A percentile compares a stretch with the other conserved stretches of the same genome.
phyloP scores from a whole-genome alignment of 2,797 vertebrate genomes.

The Intellagama lesueurii region DNA sequence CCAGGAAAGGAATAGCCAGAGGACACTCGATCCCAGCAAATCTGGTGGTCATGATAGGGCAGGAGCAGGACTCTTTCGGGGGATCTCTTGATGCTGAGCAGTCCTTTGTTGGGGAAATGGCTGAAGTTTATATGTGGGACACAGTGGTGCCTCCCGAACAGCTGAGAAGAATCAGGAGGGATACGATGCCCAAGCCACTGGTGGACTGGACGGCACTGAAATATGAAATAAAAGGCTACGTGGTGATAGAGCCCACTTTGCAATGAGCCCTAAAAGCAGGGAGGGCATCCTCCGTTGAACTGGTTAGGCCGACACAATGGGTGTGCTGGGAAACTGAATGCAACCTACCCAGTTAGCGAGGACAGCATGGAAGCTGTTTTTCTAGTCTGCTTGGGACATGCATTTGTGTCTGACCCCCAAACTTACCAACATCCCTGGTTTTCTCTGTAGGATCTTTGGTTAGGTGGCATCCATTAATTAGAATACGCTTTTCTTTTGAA shows the following conservation, averaged over 20 bases:
- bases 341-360: neutral
- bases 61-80: conserved; percentile 36
- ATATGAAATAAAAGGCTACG: conserved; percentile 38
- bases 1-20: conserved; percentile 37
- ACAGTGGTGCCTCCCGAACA: conserved; percentile 24
- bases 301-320: neutral
- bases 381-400: neutral
- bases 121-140: conserved; percentile 62
- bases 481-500: no score
- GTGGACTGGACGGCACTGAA: conserved; percentile 38
- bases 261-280: neutral
- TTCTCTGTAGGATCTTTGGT: no score
- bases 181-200: conserved; percentile 15
- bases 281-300: neutral
- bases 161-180: neutral
- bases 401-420: neutral
- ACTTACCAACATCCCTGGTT: no score
- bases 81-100: conserved; percentile 18
- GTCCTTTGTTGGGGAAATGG: conserved; percentile 55
- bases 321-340: neutral
- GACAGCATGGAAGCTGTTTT: neutral
- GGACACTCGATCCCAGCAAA: neutral
- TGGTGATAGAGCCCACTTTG: conserved; percentile 31
- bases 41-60: conserved; percentile 39
- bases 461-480: no score